Percentiles rank a stretch among this genome's conserved stretches.
These are phyloP conservation scores for Seriola aureovittata DNA, from an alignment of 2,113 vertebrate genomes.

Conservation along the genomic window DNA sequence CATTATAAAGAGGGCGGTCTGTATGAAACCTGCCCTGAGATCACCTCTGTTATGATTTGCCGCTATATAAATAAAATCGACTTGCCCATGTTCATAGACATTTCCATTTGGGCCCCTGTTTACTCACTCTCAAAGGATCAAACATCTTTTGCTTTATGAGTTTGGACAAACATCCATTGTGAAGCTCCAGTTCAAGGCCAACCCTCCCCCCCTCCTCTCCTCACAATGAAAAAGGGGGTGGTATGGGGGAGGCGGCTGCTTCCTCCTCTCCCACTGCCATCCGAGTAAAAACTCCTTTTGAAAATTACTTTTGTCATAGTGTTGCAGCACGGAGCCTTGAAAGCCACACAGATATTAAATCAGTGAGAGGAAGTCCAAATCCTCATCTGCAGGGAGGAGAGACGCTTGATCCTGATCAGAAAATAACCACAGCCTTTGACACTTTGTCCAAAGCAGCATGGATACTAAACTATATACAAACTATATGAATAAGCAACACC, in stretches of 20 bases:
- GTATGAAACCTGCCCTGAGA: too few relatives aligned
- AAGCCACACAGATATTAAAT: not conserved
- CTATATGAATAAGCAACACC: slow-evolving; percentile 3
- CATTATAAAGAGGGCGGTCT: too few relatives aligned
- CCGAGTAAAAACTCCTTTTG: slow-evolving; percentile 32
- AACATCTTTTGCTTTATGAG: slow-evolving; percentile 30
- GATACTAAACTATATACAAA: not conserved
- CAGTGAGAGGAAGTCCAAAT: not conserved
- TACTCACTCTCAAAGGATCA: slow-evolving; percentile 27
- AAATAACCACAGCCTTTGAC: slow-evolving; percentile 7
- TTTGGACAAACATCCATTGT: slow-evolving; percentile 58
- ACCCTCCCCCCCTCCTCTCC: not conserved
- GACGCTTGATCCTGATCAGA: slow-evolving; percentile 12
- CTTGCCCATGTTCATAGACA: not conserved
- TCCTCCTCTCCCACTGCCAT: slow-evolving; percentile 29
- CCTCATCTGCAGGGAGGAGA: slow-evolving; percentile 5
- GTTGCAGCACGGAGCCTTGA: slow-evolving; percentile 23
- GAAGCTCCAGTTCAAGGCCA: slow-evolving; percentile 42
- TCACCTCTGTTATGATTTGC: too few relatives aligned
- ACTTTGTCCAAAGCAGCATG: slow-evolving; percentile 1
- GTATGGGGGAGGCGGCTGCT: slow-evolving; percentile 1
- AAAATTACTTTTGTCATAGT: slow-evolving; percentile 42
- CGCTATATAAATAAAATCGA: not conserved
- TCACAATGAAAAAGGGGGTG: slow-evolving; percentile 7
- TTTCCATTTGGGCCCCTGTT: not conserved